Conservation (phyloP, 2,888 invertebrate genomes). For the Colostygia pectinataria region DNA sequence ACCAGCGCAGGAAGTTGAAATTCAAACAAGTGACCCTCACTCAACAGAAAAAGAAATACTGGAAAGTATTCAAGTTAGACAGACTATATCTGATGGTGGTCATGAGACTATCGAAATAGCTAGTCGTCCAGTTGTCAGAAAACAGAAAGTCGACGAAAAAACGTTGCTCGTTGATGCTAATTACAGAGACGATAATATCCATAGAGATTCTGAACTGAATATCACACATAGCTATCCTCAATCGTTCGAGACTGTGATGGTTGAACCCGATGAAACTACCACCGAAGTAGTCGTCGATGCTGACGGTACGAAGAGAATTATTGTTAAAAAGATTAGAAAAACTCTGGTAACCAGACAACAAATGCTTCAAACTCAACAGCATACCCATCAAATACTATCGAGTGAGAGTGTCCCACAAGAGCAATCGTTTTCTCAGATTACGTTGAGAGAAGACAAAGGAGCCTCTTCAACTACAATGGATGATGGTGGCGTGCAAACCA, state of each 20-base stretch:
- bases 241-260: slow-evolving; percentile 90
- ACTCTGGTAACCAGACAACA: slow-evolving; percentile 87
- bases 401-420: slow-evolving; percentile 83
- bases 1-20: slow-evolving; percentile 82
- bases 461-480: slow-evolving; percentile 82
- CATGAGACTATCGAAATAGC: slow-evolving; percentile 89
- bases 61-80: slow-evolving; percentile 86
- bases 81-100: slow-evolving; percentile 84
- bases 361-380: slow-evolving; percentile 84
- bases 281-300: slow-evolving; percentile 91
- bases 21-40: slow-evolving; percentile 83
- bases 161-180: slow-evolving; percentile 88
- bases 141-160: slow-evolving; percentile 78
- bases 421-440: slow-evolving; percentile 86
- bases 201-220: slow-evolving; percentile 86
- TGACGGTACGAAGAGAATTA: slow-evolving; percentile 91
- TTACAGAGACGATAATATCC: slow-evolving; percentile 82
- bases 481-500: slow-evolving; percentile 84
- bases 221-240: slow-evolving; percentile 89
- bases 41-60: slow-evolving; percentile 74
- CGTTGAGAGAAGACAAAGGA: slow-evolving; percentile 85
- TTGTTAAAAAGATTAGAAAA: slow-evolving; percentile 88
- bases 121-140: slow-evolving; percentile 82
- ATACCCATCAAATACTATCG: slow-evolving; percentile 80
- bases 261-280: slow-evolving; percentile 92